A percentile compares a stretch with the other conserved stretches of the same genome.
Conservation (phyloP, 2,113 vertebrate species). For the Dolichallabes microphthalmus region DNA sequence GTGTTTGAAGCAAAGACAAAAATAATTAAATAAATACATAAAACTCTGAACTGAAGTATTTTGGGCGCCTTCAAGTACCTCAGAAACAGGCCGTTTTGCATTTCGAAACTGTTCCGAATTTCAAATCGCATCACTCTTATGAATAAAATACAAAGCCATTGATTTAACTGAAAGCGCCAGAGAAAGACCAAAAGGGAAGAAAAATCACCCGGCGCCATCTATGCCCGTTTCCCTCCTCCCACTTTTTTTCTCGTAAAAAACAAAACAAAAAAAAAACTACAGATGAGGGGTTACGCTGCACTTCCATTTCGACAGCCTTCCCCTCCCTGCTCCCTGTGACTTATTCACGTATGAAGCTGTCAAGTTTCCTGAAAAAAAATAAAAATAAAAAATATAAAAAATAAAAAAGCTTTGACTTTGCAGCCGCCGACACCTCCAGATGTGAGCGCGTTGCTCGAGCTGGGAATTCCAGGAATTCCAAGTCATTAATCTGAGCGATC, state of each 20-base stretch:
- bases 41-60: not conserved
- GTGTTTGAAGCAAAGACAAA: no score
- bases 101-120: slow-evolving; percentile 4
- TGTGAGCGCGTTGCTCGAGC: slow-evolving; percentile 67
- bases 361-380: slow-evolving; percentile 36
- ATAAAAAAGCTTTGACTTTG: not conserved
- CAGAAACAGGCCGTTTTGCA: not conserved
- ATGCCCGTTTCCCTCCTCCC: slow-evolving; percentile 59
- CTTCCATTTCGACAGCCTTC: slow-evolving; percentile 59
- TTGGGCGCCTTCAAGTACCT: not conserved
- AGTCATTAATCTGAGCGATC: slow-evolving; percentile 72
- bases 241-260: slow-evolving; percentile 60
- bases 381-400: no score
- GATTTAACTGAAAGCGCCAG: slow-evolving; percentile 66
- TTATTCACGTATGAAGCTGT: slow-evolving; percentile 44
- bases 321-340: slow-evolving; percentile 57
- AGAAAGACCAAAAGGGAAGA: slow-evolving; percentile 35
- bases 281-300: slow-evolving; percentile 63
- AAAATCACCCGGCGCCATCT: slow-evolving; percentile 56
- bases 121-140: slow-evolving; percentile 5
- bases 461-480: slow-evolving; percentile 76
- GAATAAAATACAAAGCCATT: slow-evolving; percentile 7
- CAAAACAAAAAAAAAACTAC: slow-evolving; percentile 50
- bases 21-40: not conserved
- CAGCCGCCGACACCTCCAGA: slow-evolving; percentile 46